Conservation (phyloP, 1,140 invertebrate species). For the Formica selysi region DNA sequence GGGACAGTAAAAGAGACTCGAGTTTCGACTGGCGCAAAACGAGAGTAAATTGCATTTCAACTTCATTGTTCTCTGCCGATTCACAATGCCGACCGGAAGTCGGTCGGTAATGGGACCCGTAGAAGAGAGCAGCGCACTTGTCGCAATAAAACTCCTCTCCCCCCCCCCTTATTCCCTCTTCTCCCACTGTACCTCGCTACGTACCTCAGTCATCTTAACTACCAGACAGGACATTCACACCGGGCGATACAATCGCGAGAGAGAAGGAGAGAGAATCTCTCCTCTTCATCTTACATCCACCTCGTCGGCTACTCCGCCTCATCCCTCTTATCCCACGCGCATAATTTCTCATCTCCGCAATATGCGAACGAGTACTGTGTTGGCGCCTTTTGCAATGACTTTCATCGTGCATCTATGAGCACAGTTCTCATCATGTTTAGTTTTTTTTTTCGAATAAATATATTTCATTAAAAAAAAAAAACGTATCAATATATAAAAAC, state of each 20-base stretch:
- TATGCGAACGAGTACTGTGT: slow-evolving; percentile 1
- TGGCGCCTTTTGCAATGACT: slow-evolving; percentile 6
- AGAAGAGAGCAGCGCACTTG: slow-evolving; percentile 84
- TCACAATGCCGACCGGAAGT: slow-evolving; percentile 79
- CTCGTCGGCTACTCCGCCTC: slow-evolving; percentile 18
- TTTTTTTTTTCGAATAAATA: neutral
- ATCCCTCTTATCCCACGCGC: slow-evolving; percentile 60
- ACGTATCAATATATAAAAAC: too few relatives aligned
- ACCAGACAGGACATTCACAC: slow-evolving; percentile 79
- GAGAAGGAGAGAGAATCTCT: slow-evolving; percentile 24
- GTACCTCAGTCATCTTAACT: slow-evolving; percentile 74
- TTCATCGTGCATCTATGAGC: neutral
- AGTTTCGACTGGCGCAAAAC: slow-evolving; percentile 64
- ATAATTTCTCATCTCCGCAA: slow-evolving; percentile 67
- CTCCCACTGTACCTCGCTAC: slow-evolving; percentile 24
- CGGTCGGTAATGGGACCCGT: slow-evolving; percentile 78
- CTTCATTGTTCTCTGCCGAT: slow-evolving; percentile 74
- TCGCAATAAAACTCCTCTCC: slow-evolving; percentile 80
- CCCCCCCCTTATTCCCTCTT: slow-evolving; percentile 12
- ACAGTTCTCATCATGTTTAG: neutral
- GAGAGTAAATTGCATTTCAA: slow-evolving; percentile 78
- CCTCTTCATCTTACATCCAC: slow-evolving; percentile 58
- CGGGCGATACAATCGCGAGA: slow-evolving; percentile 71
- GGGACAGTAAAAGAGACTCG: slow-evolving; percentile 30
- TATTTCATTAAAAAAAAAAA: too few relatives aligned